These are phyloP conservation scores for Callitettix versicolor DNA, from an alignment of 1,140 invertebrate genomes.

Conservation along the genomic window DNA sequence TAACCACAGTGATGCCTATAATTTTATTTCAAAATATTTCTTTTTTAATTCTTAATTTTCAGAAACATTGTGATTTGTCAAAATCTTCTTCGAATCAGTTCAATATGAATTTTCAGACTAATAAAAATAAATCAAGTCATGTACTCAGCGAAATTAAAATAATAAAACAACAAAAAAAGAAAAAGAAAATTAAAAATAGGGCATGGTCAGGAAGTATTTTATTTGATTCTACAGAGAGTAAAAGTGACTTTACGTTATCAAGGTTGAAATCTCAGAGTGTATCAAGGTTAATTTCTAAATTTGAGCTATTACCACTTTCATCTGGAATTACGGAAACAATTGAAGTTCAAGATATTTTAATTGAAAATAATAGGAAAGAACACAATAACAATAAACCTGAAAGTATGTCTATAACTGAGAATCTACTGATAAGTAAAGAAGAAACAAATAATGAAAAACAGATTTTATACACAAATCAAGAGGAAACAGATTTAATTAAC, in stretches of 20 bases:
- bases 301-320: constrained; percentile 16
- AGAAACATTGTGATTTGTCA: too few species aligned
- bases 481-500: not conserved
- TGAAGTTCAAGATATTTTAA: not conserved
- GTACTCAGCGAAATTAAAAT: not conserved
- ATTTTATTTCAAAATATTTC: too few species aligned
- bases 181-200: constrained; percentile 11
- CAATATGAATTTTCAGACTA: too few species aligned
- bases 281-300: constrained; percentile 23
- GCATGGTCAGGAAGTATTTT: constrained; percentile 17
- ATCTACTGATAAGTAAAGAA: not conserved
- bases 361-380: not conserved
- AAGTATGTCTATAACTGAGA: not conserved
- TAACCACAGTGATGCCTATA: too few species aligned
- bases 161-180: not conserved
- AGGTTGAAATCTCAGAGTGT: constrained; percentile 17
- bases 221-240: constrained; percentile 1
- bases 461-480: not conserved
- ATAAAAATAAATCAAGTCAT: too few species aligned
- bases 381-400: not conserved
- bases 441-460: not conserved
- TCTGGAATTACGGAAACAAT: constrained; percentile 7
- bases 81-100: too few species aligned
- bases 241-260: not conserved
- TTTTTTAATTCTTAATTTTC: too few species aligned